Percentiles rank a stretch among this genome's conserved stretches.
These are phyloP conservation scores for Drosophila persimilis DNA, from an alignment of 1,140 invertebrate genomes.

Conservation along the genomic window DNA sequence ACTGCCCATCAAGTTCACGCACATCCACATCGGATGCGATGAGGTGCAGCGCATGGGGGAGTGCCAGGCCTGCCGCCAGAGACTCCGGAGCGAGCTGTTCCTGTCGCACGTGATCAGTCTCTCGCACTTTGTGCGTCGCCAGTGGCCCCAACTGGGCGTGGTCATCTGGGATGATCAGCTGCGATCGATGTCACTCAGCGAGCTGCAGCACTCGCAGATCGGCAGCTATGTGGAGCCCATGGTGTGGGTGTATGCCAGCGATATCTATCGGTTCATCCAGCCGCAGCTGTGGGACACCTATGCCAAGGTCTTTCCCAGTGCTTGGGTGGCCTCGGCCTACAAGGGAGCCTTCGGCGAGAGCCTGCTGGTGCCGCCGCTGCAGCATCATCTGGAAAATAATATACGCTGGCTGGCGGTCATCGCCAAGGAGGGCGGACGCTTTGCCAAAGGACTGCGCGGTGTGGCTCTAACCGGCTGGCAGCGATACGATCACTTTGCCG, in stretches of 20 bases:
- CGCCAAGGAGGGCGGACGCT: constrained; percentile 83
- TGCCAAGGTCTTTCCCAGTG: constrained; percentile 90
- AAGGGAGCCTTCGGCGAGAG: constrained; percentile 91
- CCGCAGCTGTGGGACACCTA: constrained; percentile 90
- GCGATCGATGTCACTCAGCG: constrained; percentile 87
- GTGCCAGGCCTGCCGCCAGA: constrained; percentile 88
- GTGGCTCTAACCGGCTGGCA: constrained; percentile 92
- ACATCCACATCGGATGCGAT: constrained; percentile 92
- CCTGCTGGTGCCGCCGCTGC: constrained; percentile 87
- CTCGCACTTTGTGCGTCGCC: constrained; percentile 86
- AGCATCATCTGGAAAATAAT: constrained; percentile 89
- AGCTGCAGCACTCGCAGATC: constrained; percentile 88
- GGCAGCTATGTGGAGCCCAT: constrained; percentile 92
- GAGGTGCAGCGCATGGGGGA: constrained; percentile 93
- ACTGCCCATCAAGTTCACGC: constrained; percentile 85
- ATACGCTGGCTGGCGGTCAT: constrained; percentile 88
- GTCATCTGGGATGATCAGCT: constrained; percentile 99
- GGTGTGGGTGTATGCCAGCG: constrained; percentile 91
- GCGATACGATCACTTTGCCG: constrained; percentile 94
- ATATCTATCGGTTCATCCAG: constrained; percentile 85
- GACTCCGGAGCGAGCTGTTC: constrained; percentile 86
- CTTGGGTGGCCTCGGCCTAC: constrained; percentile 89
- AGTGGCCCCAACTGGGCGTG: constrained; percentile 87
- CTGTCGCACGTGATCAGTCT: constrained; percentile 88
- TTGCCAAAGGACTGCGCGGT: constrained; percentile 86